A percentile compares a stretch with the other conserved stretches of the same genome.
Conservation (phyloP, 1,140 invertebrate genomes). For the Diploscapter pachys region DNA sequence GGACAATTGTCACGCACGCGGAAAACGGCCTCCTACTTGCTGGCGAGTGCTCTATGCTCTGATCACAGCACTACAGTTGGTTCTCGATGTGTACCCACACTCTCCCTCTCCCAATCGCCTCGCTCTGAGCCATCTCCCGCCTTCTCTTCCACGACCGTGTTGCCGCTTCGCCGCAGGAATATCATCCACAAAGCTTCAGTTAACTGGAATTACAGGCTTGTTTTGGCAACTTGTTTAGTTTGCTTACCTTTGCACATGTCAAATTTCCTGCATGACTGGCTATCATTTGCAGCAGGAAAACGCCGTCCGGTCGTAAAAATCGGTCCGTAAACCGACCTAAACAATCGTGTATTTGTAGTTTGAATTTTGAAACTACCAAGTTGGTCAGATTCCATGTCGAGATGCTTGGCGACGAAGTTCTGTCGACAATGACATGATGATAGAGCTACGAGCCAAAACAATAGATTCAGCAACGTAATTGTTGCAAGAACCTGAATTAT, state of each 20-base stretch:
- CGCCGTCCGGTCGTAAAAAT: constrained; percentile 52
- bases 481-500: constrained; percentile 41
- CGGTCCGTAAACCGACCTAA: constrained; percentile 46
- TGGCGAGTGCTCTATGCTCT: too few relatives aligned
- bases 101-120: constrained; percentile 21
- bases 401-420: constrained; percentile 53
- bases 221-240: not conserved
- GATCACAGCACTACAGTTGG: too few relatives aligned
- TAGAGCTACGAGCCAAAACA: constrained; percentile 55
- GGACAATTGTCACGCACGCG: too few relatives aligned
- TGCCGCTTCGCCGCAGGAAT: constrained; percentile 38
- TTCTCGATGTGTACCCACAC: not conserved
- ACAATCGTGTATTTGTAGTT: too few relatives aligned
- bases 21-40: too few relatives aligned
- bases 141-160: constrained; percentile 23
- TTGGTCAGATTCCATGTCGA: constrained; percentile 42
- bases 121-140: constrained; percentile 12
- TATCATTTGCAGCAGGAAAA: constrained; percentile 59
- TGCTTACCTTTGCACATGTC: constrained; percentile 42
- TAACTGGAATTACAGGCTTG: constrained; percentile 16
- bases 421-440: constrained; percentile 45
- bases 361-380: constrained; percentile 18
- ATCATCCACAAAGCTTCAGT: constrained; percentile 44
- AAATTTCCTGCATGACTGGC: constrained; percentile 56
- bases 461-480: constrained; percentile 49